Base-by-base conservation (phyloP, 2,888 invertebrate genomes). In the Eupeodes latifasciatus region DNA sequence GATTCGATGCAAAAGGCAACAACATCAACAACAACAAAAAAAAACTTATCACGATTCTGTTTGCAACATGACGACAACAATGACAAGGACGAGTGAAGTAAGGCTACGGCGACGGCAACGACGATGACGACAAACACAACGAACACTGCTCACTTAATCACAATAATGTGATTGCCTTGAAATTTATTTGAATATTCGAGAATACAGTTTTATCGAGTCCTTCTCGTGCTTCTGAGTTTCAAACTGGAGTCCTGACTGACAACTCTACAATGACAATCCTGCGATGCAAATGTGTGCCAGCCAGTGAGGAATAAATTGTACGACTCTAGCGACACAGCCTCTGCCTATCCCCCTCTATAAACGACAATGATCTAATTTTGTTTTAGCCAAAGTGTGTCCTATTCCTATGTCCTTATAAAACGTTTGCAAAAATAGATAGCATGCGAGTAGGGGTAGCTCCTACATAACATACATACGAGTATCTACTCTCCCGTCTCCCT, bases 141-240 rank as follows among this genome's bases (percentile, higher is more conserved):
- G 85, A 77, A 75, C 88, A 75, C 77, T 88, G 81, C 85, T 85
- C 88, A 88, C 88, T 88, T 88, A 85, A 88, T 88, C 88, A 88
- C 88, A 85, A 88, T 88, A 88, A 88, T 88, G 88, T 88, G 81
- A 85, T 85, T 85, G 78, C 81, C 62, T 78, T 85, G 81, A 84
- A 88, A 85, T 88, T 88, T 88, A 88, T 88, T 88, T 85, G 85
- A 88, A 88, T 88, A 85, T 81, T 81, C 69, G 67, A 57, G 66
- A 85, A 81, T 78, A 85, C 85, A 14, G 27, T 66, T 66, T n/a
- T 49, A 66, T 66, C 49, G 49, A 66, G 66, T 66, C 49, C 49
- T 66, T 47, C 3, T 19, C 74, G 9, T 40, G 40, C 40, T 40
- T 6, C 40, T 40, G 40, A 40, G 40, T 40, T 9, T 9, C 9